Conservation (phyloP, 2,113 vertebrate genomes). For the Opisthocomus hoazin region DNA sequence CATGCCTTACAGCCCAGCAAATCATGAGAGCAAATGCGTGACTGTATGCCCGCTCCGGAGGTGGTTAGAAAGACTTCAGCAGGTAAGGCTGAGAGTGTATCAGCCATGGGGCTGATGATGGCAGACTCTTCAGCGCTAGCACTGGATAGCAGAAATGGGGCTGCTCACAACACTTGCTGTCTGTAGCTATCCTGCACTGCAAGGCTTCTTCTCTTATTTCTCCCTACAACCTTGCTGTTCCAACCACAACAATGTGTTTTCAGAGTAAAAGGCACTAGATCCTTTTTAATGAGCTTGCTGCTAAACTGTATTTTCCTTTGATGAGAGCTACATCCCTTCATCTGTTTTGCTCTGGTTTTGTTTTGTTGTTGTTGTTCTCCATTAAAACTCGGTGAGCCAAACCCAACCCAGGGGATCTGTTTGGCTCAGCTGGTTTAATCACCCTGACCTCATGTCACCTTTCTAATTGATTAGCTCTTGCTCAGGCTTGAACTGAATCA, state of each 20-base stretch:
- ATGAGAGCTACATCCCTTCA: neutral
- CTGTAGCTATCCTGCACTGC: neutral
- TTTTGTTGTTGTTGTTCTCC: neutral
- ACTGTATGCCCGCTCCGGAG: neutral
- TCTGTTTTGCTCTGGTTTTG: neutral
- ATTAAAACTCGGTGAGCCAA: slow-evolving; percentile 36
- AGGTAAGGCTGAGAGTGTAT: neutral
- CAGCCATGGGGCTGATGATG: neutral
- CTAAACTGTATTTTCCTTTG: slow-evolving; percentile 34
- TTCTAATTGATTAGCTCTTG: slow-evolving; percentile 39
- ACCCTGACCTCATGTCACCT: slow-evolving; percentile 10
- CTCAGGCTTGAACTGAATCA: slow-evolving; percentile 37
- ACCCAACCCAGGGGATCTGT: neutral
- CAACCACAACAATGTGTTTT: neutral
- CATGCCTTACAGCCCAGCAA: neutral
- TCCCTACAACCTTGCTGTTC: neutral
- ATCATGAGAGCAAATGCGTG: neutral
- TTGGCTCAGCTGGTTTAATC: slow-evolving; percentile 41
- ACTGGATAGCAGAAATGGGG: neutral
- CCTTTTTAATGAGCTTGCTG: neutral
- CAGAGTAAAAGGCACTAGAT: neutral
- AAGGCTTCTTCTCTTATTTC: neutral
- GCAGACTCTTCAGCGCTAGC: neutral
- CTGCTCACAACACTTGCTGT: neutral
- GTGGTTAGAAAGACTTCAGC: neutral